Percentiles rank a stretch among this genome's conserved stretches.
phyloP scores from a whole-genome alignment of 2,888 invertebrate genomes.

The Strigamia maritima region DNA sequence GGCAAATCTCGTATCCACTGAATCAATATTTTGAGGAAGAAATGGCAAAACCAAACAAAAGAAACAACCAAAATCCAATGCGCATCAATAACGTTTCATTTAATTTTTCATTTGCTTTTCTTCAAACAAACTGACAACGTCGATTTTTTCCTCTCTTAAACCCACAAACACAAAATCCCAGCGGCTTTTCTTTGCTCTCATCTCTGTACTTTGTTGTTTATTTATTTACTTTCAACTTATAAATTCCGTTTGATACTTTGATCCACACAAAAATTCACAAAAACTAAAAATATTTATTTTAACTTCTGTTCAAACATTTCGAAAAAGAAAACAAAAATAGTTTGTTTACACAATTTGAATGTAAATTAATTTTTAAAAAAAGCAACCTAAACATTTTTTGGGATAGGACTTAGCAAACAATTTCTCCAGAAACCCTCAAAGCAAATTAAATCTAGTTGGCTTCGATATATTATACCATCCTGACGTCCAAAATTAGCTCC shows the following conservation, averaged over 20 bases:
- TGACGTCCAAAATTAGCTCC: slow-evolving; percentile 7
- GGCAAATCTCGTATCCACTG: slow-evolving; percentile 3
- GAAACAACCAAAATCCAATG: background rate
- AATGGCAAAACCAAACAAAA: background rate
- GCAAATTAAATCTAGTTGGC: background rate
- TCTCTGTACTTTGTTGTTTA: background rate
- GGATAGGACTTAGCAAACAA: background rate
- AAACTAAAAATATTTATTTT: background rate
- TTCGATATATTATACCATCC: background rate
- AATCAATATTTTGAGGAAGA: slow-evolving; percentile 13
- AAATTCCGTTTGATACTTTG: background rate
- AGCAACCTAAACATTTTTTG: too few species aligned
- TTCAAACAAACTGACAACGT: background rate
- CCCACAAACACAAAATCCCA: background rate
- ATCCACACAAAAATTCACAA: background rate
- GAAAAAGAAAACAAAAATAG: too few species aligned
- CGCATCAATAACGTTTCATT: background rate
- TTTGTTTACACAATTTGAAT: too few species aligned
- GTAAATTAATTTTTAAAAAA: too few species aligned
- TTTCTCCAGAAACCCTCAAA: background rate
- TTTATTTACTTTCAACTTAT: background rate
- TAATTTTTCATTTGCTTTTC: slow-evolving; percentile 17
- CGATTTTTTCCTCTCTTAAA: background rate
- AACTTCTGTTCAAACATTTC: background rate
- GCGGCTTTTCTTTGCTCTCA: background rate